A percentile compares a stretch with the other conserved stretches of the same genome.
phyloP scores from a whole-genome alignment of 2,113 vertebrate species.

The Lota lota region DNA sequence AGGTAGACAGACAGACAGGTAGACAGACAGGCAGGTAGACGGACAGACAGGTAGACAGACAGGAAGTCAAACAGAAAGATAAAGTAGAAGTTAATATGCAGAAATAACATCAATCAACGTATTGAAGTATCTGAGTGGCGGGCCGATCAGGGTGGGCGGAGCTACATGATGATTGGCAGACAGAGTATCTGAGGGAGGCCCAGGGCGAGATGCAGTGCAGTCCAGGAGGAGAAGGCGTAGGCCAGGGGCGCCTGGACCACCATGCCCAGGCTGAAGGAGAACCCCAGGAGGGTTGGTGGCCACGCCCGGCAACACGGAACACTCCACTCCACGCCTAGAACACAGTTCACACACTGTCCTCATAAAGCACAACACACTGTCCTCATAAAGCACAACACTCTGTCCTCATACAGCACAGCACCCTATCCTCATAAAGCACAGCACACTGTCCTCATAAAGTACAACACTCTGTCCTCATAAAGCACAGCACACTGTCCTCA shows the following conservation, averaged over 20 bases:
- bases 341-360: not conserved
- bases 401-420: not conserved
- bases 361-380: too few relatives aligned
- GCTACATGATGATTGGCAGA: constrained; percentile 65
- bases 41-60: not conserved
- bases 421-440: not conserved
- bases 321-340: constrained; percentile 72
- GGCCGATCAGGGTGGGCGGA: not conserved
- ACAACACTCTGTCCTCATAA: not conserved
- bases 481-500: too few relatives aligned
- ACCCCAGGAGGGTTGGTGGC: constrained; percentile 63
- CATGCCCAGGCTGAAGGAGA: constrained; percentile 73
- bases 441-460: too few relatives aligned
- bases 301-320: constrained; percentile 52
- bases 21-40: too few relatives aligned
- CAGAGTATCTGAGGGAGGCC: constrained; percentile 66
- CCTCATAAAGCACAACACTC: too few relatives aligned
- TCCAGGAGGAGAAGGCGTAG: constrained; percentile 57
- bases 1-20: too few relatives aligned
- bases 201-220: constrained; percentile 58
- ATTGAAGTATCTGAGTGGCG: not conserved
- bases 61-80: not conserved
- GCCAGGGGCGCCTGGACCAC: constrained; percentile 60
- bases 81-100: not conserved
- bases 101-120: not conserved